These are phyloP conservation scores for Creontiades dilutus DNA, from an alignment of 2,888 invertebrate genomes.

Conservation along the genomic window DNA sequence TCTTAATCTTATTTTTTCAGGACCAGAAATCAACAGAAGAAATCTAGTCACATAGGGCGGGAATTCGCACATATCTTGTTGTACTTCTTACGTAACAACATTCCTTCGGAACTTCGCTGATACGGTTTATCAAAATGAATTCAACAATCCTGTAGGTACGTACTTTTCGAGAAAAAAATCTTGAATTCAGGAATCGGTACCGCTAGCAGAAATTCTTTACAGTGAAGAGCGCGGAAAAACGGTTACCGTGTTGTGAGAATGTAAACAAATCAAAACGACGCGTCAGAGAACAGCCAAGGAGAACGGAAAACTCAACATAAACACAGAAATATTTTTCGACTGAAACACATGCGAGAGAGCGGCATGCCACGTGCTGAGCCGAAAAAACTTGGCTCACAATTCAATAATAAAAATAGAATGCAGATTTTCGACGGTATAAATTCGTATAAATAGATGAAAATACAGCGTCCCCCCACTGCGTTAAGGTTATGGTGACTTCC, in stretches of 20 bases:
- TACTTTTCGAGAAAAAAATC: not conserved
- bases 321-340: not conserved
- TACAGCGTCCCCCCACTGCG: constrained; percentile 9
- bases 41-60: not conserved
- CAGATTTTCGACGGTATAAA: constrained; percentile 15
- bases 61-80: not conserved
- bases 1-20: too few relatives aligned
- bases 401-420: constrained; percentile 6
- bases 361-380: constrained; percentile 14
- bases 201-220: not conserved
- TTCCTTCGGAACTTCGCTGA: not conserved
- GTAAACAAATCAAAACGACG: constrained; percentile 15
- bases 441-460: not conserved
- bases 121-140: not conserved
- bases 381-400: constrained; percentile 18
- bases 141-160: too few relatives aligned
- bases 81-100: not conserved
- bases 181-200: not conserved
- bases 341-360: not conserved
- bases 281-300: not conserved
- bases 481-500: constrained; percentile 11
- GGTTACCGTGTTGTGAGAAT: not conserved
- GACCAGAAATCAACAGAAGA: not conserved
- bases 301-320: not conserved
- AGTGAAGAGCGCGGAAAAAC: not conserved